Percentiles rank a stretch among this genome's conserved stretches.
Conservation (phyloP, 2,888 invertebrate genomes). For the Macaria liturata region DNA sequence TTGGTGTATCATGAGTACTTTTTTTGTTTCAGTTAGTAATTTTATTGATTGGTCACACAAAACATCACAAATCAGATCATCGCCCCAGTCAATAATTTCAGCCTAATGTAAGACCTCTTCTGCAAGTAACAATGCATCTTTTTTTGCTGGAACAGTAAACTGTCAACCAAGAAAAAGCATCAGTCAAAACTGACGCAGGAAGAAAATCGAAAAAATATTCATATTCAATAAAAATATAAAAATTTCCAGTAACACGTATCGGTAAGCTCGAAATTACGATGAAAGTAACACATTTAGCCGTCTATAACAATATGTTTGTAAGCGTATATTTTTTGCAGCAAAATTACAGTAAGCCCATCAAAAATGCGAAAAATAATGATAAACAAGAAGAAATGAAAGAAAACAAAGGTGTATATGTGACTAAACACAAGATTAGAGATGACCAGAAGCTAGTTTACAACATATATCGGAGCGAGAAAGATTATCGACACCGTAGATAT, state of each 20-base stretch:
- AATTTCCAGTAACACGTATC: constrained; percentile 11
- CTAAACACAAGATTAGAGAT: constrained; percentile 37
- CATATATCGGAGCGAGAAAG: constrained; percentile 19
- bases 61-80: too few relatives aligned
- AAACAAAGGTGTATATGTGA: constrained; percentile 52
- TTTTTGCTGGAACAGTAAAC: neutral
- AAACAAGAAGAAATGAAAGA: constrained; percentile 58
- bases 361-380: constrained; percentile 49
- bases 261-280: constrained; percentile 15
- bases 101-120: too few relatives aligned
- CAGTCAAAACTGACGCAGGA: constrained; percentile 6
- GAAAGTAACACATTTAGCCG: constrained; percentile 11
- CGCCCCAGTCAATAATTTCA: too few relatives aligned
- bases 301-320: constrained; percentile 12
- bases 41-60: too few relatives aligned
- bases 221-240: constrained; percentile 4
- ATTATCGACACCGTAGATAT: constrained; percentile 23
- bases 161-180: constrained; percentile 2
- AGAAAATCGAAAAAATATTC: constrained; percentile 7
- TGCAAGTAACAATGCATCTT: too few relatives aligned
- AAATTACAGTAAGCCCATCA: constrained; percentile 29
- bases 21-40: too few relatives aligned
- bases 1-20: too few relatives aligned
- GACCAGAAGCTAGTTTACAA: constrained; percentile 32
- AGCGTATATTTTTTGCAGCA: constrained; percentile 21